These are phyloP conservation scores for Parazoanthus atlanticus DNA, from an alignment of 92 coral and sea anemone genomes.

Conservation along the genomic window DNA sequence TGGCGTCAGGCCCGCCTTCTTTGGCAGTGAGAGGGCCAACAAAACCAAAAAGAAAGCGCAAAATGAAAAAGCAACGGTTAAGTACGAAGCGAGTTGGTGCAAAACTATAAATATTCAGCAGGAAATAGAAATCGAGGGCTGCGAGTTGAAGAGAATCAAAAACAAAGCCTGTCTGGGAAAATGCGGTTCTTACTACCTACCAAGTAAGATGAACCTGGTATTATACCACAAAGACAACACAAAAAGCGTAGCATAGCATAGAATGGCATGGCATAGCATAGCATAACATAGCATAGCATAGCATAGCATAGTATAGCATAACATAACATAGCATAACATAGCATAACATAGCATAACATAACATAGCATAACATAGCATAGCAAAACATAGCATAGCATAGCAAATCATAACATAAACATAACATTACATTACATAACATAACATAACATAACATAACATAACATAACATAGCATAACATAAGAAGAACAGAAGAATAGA, in stretches of 20 bases:
- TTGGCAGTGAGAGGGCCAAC: not conserved
- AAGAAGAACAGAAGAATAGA: no score
- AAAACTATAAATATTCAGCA: slow-evolving; percentile 38
- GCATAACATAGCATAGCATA: slow-evolving; percentile 30
- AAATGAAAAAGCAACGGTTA: not conserved
- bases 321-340: slow-evolving; percentile 11
- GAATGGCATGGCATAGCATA: not conserved
- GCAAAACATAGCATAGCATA: not conserved
- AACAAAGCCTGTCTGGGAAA: slow-evolving; percentile 57
- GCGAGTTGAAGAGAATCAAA: slow-evolving; percentile 20
- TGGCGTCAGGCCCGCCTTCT: not conserved
- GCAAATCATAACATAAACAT: not conserved
- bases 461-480: not conserved
- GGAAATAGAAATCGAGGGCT: slow-evolving; percentile 44
- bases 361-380: slow-evolving; percentile 30
- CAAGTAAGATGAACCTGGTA: slow-evolving; percentile 25
- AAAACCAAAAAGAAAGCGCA: not conserved
- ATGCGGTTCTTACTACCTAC: slow-evolving; percentile 50
- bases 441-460: not conserved
- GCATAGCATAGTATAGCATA: slow-evolving; percentile 8
- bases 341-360: slow-evolving; percentile 7
- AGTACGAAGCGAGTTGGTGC: slow-evolving; percentile 49
- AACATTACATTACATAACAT: not conserved
- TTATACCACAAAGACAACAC: not conserved
- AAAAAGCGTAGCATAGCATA: slow-evolving; percentile 14